Evolutionary conservation across 2,797 vertebrate species (phyloP).

Genomic region (Schizopygopsis pylzovi): DNA sequence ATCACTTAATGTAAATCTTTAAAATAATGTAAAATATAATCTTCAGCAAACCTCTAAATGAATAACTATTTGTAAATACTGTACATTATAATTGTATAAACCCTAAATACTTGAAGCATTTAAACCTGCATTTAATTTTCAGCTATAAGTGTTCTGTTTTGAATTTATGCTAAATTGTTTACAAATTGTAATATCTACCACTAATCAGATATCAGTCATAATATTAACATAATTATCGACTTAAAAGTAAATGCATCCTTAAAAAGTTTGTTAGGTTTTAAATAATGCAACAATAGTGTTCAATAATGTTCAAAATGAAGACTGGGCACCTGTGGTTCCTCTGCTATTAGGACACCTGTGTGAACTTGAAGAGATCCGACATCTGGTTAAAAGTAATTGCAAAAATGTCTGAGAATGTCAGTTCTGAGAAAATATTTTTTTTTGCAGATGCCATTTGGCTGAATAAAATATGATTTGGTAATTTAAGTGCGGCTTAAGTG

Average conservation of each 20-base stretch:
- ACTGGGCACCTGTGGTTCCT: not conserved
- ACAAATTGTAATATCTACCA: not conserved
- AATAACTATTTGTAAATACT: not conserved
- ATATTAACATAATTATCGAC: not conserved
- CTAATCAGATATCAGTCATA: not conserved
- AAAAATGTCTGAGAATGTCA: slow-evolving; percentile 11
- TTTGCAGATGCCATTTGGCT: slow-evolving; percentile 26
- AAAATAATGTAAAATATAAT: not conserved
- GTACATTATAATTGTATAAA: not conserved
- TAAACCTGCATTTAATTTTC: not conserved
- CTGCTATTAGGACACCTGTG: slow-evolving; percentile 7
- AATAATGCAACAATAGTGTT: not conserved
- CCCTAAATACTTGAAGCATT: not conserved
- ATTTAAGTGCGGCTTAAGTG: not conserved
- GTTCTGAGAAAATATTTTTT: not conserved
- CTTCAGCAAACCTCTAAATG: not conserved
- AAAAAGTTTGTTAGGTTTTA: not conserved
- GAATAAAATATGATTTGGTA: slow-evolving; percentile 18
- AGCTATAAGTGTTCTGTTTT: not conserved
- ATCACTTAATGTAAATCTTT: not conserved
- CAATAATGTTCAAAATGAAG: not conserved
- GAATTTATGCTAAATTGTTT: not conserved
- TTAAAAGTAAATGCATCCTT: not conserved
- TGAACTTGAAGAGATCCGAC: not conserved
- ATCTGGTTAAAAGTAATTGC: slow-evolving; percentile 9